Conservation (phyloP, 2,797 vertebrate genomes). For the Falco biarmicus region DNA sequence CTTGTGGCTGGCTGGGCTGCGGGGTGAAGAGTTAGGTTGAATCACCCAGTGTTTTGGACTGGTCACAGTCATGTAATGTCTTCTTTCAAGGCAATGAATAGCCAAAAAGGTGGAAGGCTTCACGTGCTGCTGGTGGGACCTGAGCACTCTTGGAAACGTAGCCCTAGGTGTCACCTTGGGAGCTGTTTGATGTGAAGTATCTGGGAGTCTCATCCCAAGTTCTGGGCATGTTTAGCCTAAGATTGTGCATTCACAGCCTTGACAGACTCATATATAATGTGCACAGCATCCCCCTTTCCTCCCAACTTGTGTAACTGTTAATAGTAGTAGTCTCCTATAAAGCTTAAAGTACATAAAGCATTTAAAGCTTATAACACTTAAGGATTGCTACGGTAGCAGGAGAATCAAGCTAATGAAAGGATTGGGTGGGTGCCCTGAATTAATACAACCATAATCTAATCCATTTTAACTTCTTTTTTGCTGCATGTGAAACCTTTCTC, state of each 20-base stretch:
- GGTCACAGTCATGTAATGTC: background rate
- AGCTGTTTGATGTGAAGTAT: background rate
- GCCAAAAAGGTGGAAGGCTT: background rate
- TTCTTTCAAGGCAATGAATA: background rate
- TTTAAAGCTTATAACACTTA: constrained; percentile 62
- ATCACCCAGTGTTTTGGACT: background rate
- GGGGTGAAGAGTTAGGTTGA: background rate
- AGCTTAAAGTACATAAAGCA: constrained; percentile 31
- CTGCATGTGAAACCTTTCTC: background rate
- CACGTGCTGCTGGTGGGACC: background rate
- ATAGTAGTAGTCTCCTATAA: constrained; percentile 32
- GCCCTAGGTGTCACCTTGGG: constrained; percentile 19
- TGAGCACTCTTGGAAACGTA: background rate
- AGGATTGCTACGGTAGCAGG: constrained; percentile 40
- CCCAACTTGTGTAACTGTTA: constrained; percentile 1
- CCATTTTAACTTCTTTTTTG: constrained; percentile 51
- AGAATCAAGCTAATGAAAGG: constrained; percentile 70
- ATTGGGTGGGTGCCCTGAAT: constrained; percentile 65
- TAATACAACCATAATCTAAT: constrained; percentile 60
- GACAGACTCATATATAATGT: constrained; percentile 35
- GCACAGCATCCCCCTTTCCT: background rate
- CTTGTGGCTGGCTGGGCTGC: constrained; percentile 57
- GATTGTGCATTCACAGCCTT: background rate
- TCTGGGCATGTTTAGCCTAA: constrained; percentile 46
- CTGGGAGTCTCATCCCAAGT: constrained; percentile 21